These are phyloP conservation scores for Brachyistius frenatus DNA, from an alignment of 2,113 vertebrate genomes.

Conservation along the genomic window DNA sequence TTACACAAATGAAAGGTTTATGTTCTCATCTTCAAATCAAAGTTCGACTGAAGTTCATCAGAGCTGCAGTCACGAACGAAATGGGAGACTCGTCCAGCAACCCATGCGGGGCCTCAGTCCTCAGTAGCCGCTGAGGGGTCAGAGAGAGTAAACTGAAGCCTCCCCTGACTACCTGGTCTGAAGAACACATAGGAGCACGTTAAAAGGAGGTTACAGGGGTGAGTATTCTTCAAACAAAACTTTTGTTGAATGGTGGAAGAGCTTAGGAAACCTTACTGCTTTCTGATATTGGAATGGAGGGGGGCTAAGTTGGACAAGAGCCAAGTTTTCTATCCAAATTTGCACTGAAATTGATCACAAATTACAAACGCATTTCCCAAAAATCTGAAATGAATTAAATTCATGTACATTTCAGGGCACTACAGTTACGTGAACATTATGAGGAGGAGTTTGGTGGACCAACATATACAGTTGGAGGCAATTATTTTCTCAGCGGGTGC, in stretches of 20 bases:
- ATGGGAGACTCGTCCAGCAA: not conserved
- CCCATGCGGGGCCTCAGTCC: conserved; percentile 8
- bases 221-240: not conserved
- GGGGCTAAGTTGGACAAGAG: too few species aligned
- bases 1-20: conserved; percentile 8
- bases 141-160: conserved; percentile 4
- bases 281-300: not conserved
- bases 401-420: too few species aligned
- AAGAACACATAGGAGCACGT: conserved; percentile 12
- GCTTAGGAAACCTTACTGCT: not conserved
- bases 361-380: not conserved
- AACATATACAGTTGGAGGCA: not conserved
- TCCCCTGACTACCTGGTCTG: conserved; percentile 10
- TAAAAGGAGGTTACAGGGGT: not conserved
- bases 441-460: too few species aligned
- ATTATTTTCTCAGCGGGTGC: not conserved
- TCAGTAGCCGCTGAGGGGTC: not conserved
- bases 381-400: not conserved
- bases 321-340: too few species aligned
- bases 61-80: not conserved
- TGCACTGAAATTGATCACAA: not conserved
- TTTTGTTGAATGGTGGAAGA: not conserved
- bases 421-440: too few species aligned
- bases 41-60: conserved; percentile 14
- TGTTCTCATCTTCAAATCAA: not conserved